Percentiles rank a stretch among this genome's conserved stretches.
phyloP scores from a whole-genome alignment of 1,140 invertebrate genomes.

The Drosophila saltans region DNA sequence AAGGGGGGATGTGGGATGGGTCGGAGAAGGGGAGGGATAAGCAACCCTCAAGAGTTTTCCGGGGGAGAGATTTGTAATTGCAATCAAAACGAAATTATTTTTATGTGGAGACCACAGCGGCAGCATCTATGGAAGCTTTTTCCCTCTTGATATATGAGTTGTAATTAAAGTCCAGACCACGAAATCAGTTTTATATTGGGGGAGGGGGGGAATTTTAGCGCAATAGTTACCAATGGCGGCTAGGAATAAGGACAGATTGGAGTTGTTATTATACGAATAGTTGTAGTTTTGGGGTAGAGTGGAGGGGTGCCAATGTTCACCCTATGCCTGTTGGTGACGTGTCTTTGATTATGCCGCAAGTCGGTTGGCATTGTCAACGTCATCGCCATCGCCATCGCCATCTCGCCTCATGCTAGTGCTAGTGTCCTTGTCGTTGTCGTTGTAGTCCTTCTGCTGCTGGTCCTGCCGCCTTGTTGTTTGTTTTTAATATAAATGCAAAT shows the following conservation, averaged over 20 bases:
- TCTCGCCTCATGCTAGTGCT: not conserved
- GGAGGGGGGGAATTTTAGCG: slow-evolving; percentile 41
- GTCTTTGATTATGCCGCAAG: slow-evolving; percentile 79
- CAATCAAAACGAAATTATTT: slow-evolving; percentile 83
- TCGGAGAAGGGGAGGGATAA: slow-evolving; percentile 4
- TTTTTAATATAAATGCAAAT: slow-evolving; percentile 82
- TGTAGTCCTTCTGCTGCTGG: slow-evolving; percentile 23
- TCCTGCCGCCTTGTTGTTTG: slow-evolving; percentile 64
- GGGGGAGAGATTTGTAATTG: slow-evolving; percentile 66
- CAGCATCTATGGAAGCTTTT: slow-evolving; percentile 32
- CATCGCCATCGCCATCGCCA: slow-evolving; percentile 9
- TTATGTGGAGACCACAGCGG: slow-evolving; percentile 52
- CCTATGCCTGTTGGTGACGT: slow-evolving; percentile 73
- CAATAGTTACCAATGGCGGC: slow-evolving; percentile 45
- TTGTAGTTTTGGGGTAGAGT: slow-evolving; percentile 5
- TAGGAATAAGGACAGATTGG: not conserved
- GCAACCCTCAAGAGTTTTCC: slow-evolving; percentile 57
- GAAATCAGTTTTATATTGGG: slow-evolving; percentile 57
- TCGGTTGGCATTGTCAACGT: slow-evolving; percentile 70
- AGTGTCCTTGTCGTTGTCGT: slow-evolving; percentile 20
- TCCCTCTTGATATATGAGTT: slow-evolving; percentile 77
- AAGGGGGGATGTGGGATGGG: not conserved
- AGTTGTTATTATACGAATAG: slow-evolving; percentile 18
- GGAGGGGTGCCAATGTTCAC: slow-evolving; percentile 19
- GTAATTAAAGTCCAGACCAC: slow-evolving; percentile 79